Base-by-base conservation (phyloP, 1,140 invertebrate species). In the Diploscapter pachys region DNA sequence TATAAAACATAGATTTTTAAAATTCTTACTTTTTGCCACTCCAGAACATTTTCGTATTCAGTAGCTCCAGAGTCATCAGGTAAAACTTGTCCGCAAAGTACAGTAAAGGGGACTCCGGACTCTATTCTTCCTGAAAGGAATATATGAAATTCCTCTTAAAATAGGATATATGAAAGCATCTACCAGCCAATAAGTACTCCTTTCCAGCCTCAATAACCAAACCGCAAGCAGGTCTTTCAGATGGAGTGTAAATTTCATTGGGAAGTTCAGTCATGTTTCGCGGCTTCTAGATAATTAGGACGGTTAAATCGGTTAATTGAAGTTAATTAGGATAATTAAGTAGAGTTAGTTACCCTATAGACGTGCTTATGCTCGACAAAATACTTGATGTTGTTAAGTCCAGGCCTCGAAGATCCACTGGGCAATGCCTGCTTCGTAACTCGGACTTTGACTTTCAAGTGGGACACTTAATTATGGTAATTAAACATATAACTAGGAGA, bases 361-460 rank as follows among this genome's bases (percentile, higher is more conserved):
- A 78, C 73, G 9, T 75, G 53, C 3, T 71, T 55, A 70, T 80
- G 75, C 55, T 78, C 66, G 13, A 80, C 79, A 52, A 69, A 63
- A 62, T 80, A 80, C 56, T 71, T 75, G 31, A 80, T 72, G 71
- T 80, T 80, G 63, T 80, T 80, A 9, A 80, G 63, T 73, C 79
- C 79, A 11, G 75, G 75, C 50, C 79, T 69, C 55, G 67, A 54
- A 31, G 76, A 69, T 53, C 73, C 73, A 5, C 62, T 70, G 53
- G 76, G 79, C 54, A 79, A 49, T 54, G 70, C 64, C 54, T 78
- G 75, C 53, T 80, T 80, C 63, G 72, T 77, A n/a, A 75, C 68
- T 55, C 79, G 76, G 55, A 80, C 52, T 54, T 78, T 73, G n/a
- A 80, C 62, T 55, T 78, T 74, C 4, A 77, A 67, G 73, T 80